Conservation (phyloP, 2,888 invertebrate genomes). For the Eristalinus sepulchralis region DNA sequence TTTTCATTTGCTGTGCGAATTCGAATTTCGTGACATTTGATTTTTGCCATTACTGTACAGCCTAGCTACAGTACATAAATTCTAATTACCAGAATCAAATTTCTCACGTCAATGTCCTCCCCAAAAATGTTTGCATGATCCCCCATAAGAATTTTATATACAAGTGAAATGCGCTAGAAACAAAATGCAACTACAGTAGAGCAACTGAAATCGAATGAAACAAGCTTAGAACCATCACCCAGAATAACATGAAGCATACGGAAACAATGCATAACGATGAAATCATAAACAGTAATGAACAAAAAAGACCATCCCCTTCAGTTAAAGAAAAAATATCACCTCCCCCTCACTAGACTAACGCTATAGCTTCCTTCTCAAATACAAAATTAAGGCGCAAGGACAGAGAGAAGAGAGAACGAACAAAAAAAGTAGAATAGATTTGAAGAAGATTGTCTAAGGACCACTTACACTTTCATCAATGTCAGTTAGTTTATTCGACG, state of each 20-base stretch:
- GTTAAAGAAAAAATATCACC: constrained; percentile 21
- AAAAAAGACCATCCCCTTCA: constrained; percentile 39
- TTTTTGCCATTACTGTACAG: too few species aligned
- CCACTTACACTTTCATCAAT: constrained; percentile 74
- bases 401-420: constrained; percentile 19
- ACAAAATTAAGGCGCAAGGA: constrained; percentile 37
- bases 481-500: constrained; percentile 69
- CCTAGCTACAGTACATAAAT: too few species aligned
- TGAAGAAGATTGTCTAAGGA: constrained; percentile 28
- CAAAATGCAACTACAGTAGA: not conserved
- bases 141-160: not conserved
- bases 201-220: constrained; percentile 11
- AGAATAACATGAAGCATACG: constrained; percentile 25
- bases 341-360: constrained; percentile 22
- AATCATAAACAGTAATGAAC: constrained; percentile 39
- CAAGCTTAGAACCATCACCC: not conserved
- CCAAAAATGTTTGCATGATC: not conserved
- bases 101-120: too few species aligned
- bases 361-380: constrained; percentile 12
- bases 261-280: not conserved
- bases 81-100: too few species aligned
- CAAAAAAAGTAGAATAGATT: constrained; percentile 1
- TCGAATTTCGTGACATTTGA: too few species aligned
- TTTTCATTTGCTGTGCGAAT: too few species aligned
- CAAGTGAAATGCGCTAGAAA: not conserved